phyloP scores from a whole-genome alignment of 1,140 invertebrate genomes.

The Zophobas atratus region DNA sequence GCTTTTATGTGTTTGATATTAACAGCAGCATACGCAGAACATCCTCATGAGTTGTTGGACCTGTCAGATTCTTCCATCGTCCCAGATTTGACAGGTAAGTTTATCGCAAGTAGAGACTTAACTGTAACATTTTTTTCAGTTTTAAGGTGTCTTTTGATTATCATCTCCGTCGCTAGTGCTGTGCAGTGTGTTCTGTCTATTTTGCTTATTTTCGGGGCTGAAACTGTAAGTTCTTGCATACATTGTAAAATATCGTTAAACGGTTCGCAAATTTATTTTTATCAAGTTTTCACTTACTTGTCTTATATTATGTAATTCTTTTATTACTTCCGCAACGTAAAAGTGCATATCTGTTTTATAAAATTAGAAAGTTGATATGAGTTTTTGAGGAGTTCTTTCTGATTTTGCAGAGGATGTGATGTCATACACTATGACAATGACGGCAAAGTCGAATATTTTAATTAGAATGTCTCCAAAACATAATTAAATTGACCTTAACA shows the following conservation, averaged over 20 bases:
- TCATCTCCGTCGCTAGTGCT: conserved; percentile 60
- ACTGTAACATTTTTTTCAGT: conserved; percentile 51
- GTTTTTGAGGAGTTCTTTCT: too few relatives aligned
- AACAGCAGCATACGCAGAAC: conserved; percentile 63
- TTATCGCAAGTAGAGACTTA: conserved; percentile 2
- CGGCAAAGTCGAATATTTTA: too few relatives aligned
- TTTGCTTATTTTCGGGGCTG: conserved; percentile 63
- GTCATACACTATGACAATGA: too few relatives aligned
- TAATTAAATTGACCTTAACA: too few relatives aligned
- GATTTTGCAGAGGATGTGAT: too few relatives aligned
- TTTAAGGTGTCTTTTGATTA: conserved; percentile 59
- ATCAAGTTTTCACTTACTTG: too few relatives aligned
- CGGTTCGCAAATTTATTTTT: too few relatives aligned
- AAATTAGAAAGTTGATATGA: too few relatives aligned
- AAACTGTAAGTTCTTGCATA: conserved; percentile 60
- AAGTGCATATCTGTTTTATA: too few relatives aligned
- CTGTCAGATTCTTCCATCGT: conserved; percentile 62
- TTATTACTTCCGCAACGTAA: too few relatives aligned
- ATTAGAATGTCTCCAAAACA: too few relatives aligned
- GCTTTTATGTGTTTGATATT: conserved; percentile 63
- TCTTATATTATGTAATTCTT: too few relatives aligned
- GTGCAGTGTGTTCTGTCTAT: conserved; percentile 63
- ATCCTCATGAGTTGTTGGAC: conserved; percentile 64
- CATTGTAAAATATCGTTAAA: background rate
- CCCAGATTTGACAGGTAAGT: conserved; percentile 48